Evolutionary conservation across 2,888 invertebrate species (phyloP), one percentile per base, ranked within the genome.

Genomic region (Unio pictorum): DNA sequence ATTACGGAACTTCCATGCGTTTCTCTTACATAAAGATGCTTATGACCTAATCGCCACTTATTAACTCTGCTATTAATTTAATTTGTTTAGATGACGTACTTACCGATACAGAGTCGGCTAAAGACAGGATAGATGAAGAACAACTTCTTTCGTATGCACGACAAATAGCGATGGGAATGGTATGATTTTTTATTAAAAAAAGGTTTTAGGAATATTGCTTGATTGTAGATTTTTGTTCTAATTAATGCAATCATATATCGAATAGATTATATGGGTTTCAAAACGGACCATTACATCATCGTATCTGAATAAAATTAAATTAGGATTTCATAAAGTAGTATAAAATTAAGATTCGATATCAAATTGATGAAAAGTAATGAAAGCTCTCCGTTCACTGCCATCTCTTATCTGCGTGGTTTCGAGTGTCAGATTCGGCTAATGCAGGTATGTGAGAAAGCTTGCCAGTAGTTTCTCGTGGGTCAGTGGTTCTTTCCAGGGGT

Each of bases 151-250:
- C 88, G 0, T 88, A 81, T 73, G 85, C 85, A 3, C 73, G 86
- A 60, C 88, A 88, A 62, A 85, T 88, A 8, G 84, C 86, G 3
- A 72, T 83, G 60, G 88, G 86, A 34, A 88, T 88, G 88, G 88
- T 87, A 67, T 74, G 85, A 64, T 26, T 15, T 34, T 11, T 61
- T 59, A 26, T 30, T 61, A 20, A 58, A 30, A 17, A 20, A 58
- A 30, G 11, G 8, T 54, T 64, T 28, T 23, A 0, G 61, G 62
- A 18, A 4, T 26, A 60, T 55, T 8, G 55, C 6, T 17, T 30
- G 18, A 15, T 20, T 30, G n/a, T n/a, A 30, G 11, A 28, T 17
- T 15, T 54, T 57, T 34, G 58, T 58, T 60, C 20, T 65, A 28
- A 66, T 59, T 59, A 34, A 23, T 61, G 15, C 55, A 20, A 17